Evolutionary conservation across 2,797 vertebrate species (phyloP), one percentile per base, ranked within the genome.

Genomic region (Chromis chromis): DNA sequence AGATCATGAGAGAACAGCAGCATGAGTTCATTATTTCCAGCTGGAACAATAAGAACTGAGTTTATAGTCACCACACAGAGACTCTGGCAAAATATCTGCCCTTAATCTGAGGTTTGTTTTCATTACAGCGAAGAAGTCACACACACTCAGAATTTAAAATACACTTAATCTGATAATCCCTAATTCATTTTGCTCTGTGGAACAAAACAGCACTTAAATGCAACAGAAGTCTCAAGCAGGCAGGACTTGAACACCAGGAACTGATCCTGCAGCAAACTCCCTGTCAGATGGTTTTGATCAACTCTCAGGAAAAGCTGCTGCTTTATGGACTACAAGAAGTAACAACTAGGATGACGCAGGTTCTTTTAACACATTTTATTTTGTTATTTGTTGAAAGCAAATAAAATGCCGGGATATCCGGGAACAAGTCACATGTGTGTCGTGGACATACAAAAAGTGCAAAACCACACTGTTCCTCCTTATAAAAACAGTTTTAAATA

Each of bases 361-460:
- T 81, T 86, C 69, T 81, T 90, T 89, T 78, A 89, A 91, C 69
- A 89, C 74, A 90, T 91, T 95, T 94, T 94, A 93, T 94, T 94
- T 88, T 60, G 72, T 93, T 91, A 90, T 89, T 89, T 92, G 90
- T 84, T 92, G 79, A 36, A 94, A 95, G 93, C 91, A 92, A 93
- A 91, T 92, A 90, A 89, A 94, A 93, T 85, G 88, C 89, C 70
- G 74, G 88, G 89, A 88, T 91, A 82, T 93, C 90, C 55, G 63
- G 84, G 78, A 92, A 91, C 85, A 89, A 90, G 84, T 94, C 89
- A 90, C 89, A 92, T 89, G 88, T 93, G 87, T 92, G 86, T 91
- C 85, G 84, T 94, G 91, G 91, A 92, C 92, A 90, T 85, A 86
- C 82, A 89, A 92, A 95, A 95, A 95, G 94, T 95, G 94, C 94